Evolutionary conservation across 2,888 invertebrate species (phyloP), one percentile per base, ranked within the genome.

Genomic region (Tyria jacobaeae): DNA sequence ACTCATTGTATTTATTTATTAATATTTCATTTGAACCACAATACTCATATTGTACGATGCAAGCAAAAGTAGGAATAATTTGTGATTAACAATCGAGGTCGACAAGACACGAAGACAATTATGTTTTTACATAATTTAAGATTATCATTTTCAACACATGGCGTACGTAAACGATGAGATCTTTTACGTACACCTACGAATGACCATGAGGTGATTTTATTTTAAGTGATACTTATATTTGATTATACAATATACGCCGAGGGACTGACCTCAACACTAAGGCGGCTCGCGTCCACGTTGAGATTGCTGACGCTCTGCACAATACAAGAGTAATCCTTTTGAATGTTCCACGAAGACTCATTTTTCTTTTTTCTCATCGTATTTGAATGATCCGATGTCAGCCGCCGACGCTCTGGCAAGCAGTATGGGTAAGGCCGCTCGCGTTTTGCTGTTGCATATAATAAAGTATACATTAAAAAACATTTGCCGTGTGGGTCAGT

Each of bases 291-390:
- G 88, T 97, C 97, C 75, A 96, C 97, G 90, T 97, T 97, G n/a
- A 98, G 94, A 76, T 96, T 95, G 57, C 96, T 95, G 52, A 97
- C 96, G 64, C 95, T 95, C 79, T 96, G 96, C 51, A 98, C 94
- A 17, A 94, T 94, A 68, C 97, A 95, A 3, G 95, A 94, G 86
- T 97, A 97, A 56, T 95, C 90, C 60, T 96, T 95, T 10, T 95
- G 94, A 14, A 97, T 95, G 73, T 95, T 95, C 97, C 97, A 97
- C 0, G 97, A 96, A 0, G 96, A 96, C 76, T 96, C 94, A 55
- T 95, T 95, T 78, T 96, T 96, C 86, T 96, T 96, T 83, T 96
- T 96, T 12, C 96, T 94, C 80, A 96, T 94, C 0, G 97, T 97
- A 70, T 91, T 93, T 0, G 90, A 88, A 60, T 91, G 90, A 34